These are phyloP conservation scores for Lomographa bimaculata DNA, from an alignment of 2,888 invertebrate genomes.

Conservation along the genomic window DNA sequence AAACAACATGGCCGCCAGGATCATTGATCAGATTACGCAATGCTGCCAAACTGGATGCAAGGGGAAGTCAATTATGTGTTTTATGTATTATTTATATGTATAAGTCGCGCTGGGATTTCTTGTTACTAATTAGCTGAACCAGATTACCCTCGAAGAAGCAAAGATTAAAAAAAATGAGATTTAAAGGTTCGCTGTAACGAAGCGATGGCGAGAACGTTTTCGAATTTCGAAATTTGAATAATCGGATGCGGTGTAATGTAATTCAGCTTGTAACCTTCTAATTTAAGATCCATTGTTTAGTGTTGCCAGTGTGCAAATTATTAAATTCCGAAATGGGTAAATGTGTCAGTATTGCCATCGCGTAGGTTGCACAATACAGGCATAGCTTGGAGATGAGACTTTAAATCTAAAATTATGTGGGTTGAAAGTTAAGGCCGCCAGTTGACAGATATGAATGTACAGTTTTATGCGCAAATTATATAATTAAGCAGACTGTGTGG, in stretches of 20 bases:
- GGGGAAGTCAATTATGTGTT: conserved; percentile 66
- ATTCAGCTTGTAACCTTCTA: conserved; percentile 59
- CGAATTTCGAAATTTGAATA: conserved; percentile 52
- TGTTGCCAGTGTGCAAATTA: conserved; percentile 62
- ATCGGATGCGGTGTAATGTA: conserved; percentile 44
- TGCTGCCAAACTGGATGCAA: conserved; percentile 74
- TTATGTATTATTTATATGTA: conserved; percentile 43
- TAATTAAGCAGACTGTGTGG: conserved; percentile 41
- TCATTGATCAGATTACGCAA: conserved; percentile 80
- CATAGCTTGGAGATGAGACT: conserved; percentile 64
- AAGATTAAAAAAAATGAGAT: neutral
- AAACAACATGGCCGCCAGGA: conserved; percentile 63
- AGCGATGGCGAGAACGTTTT: conserved; percentile 26
- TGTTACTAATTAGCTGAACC: conserved; percentile 20
- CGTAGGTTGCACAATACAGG: conserved; percentile 66
- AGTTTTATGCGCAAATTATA: conserved; percentile 55
- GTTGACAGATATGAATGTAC: conserved; percentile 70
- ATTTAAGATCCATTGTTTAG: conserved; percentile 72
- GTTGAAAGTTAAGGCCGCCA: conserved; percentile 68
- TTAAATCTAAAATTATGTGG: conserved; percentile 56
- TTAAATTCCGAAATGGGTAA: conserved; percentile 68
- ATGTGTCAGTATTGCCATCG: conserved; percentile 62
- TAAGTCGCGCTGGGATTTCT: conserved; percentile 12
- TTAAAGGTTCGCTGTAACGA: neutral
- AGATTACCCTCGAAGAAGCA: conserved; percentile 2